Evolutionary conservation across 2,113 vertebrate species (phyloP).

Genomic region (Burhinus oedicnemus): DNA sequence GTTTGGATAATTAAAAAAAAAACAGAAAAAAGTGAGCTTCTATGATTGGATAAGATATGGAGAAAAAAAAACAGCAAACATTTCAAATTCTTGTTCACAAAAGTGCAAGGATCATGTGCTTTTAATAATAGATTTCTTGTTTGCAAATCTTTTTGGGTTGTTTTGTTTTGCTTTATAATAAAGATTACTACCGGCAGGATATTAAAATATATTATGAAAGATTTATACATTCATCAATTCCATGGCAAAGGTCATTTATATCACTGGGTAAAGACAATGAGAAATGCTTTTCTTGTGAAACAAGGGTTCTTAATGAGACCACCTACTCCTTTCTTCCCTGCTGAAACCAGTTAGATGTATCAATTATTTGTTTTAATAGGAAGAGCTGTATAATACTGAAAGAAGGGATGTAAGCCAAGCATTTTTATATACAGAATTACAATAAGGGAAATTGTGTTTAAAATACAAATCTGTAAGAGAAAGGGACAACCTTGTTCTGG

Average conservation of each 20-base stretch:
- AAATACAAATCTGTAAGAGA: neutral
- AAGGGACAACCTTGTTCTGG: neutral
- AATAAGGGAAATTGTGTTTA: neutral
- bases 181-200: conserved; percentile 57
- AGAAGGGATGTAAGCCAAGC: neutral
- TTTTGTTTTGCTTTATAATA: conserved; percentile 17
- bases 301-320: conserved; percentile 70
- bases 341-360: conserved; percentile 66
- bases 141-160: neutral
- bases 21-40: neutral
- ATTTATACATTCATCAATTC: conserved; percentile 70
- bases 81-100: neutral
- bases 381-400: conserved; percentile 19
- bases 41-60: neutral
- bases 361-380: conserved; percentile 65
- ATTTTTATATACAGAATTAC: neutral
- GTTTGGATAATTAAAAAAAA: neutral
- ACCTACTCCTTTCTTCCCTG: conserved; percentile 56
- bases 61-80: neutral
- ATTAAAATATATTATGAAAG: conserved; percentile 71
- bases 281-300: conserved; percentile 53
- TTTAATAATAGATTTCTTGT: conserved; percentile 34
- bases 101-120: neutral
- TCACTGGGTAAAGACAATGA: conserved; percentile 50
- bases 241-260: conserved; percentile 66